Evolutionary conservation across 1,140 invertebrate genomes (phyloP), one percentile per base, ranked within the genome.

Genomic region (Macrotrachela quadricornifera): DNA sequence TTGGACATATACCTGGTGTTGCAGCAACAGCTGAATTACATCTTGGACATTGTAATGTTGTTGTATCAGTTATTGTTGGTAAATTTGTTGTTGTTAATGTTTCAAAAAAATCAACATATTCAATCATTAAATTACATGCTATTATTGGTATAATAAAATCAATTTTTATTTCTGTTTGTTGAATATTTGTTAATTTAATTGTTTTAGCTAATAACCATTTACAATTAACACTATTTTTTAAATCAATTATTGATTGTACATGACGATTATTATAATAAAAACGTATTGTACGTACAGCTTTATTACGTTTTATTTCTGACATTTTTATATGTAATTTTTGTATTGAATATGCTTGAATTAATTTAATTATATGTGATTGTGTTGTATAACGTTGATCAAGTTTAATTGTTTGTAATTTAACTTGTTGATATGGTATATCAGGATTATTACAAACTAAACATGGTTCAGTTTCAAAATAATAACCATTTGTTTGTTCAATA

Each of bases 41-140:
- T 8, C 90, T 76, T 0, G 90, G 90, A 67, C 90, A 95, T 65
- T 92, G 88, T 11, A 95, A 71, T 6, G 18, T 42, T 16, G 46
- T 17, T 15, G 46, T 42, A 12, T 47, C 45, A 4, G 21, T 30
- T 8, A 30, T 8, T 2, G 21, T 30, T 30, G 21, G 21, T 30
- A 30, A 30, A 30, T 64, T 56, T 51, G 83, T 78, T 58, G 77
- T 74, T n/a, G 74, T n/a, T n/a, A n/a, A 80, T 66, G 80, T 88
- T 63, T 97, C 91, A 64, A 91, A 94, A 67, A 97, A 95, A 63
- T 95, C 88, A 0, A 84, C 81, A 70, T 94, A 96, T 65, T 97
- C 90, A 63, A 97, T 84, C 85, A 95, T 95, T n/a, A 97, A 71
- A 70, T 95, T 95, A 62, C 88, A 95, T 0, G 90, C 90, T 1